Evolutionary conservation across 2,797 vertebrate genomes (phyloP).

Genomic region (Xenopus petersii): DNA sequence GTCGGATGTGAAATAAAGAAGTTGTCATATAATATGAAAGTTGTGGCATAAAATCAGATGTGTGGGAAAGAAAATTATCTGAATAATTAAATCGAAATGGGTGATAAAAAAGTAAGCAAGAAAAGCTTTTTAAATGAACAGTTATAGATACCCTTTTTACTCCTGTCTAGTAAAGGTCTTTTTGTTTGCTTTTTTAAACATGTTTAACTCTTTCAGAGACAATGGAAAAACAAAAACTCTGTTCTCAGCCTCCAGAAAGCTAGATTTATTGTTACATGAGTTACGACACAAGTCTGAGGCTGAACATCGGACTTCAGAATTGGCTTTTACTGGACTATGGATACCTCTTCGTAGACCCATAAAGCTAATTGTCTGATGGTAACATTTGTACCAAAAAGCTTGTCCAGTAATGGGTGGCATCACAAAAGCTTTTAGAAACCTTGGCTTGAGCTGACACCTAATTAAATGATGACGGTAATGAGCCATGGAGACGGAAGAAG

Average conservation of each 20-base stretch:
- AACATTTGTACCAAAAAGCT: constrained; percentile 2
- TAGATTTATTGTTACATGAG: too few species aligned
- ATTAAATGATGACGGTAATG: constrained; percentile 41
- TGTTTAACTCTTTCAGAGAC: not conserved
- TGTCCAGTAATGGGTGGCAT: constrained; percentile 27
- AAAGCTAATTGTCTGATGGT: constrained; percentile 9
- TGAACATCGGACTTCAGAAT: not conserved
- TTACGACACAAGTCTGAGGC: too few species aligned
- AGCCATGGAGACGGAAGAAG: constrained; percentile 27
- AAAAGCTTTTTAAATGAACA: not conserved
- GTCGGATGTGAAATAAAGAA: not conserved
- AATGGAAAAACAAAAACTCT: too few species aligned
- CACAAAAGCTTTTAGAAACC: constrained; percentile 23
- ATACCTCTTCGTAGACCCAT: not conserved
- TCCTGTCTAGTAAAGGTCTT: too few species aligned
- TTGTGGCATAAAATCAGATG: not conserved
- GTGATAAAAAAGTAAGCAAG: not conserved
- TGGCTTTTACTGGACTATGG: not conserved
- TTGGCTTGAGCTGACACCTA: constrained; percentile 33
- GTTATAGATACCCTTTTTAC: too few species aligned
- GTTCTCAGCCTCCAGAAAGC: too few species aligned
- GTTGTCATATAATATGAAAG: not conserved
- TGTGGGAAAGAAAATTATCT: not conserved
- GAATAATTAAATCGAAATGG: constrained; percentile 5
- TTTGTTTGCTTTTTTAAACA: not conserved